Conservation (phyloP, 2,797 vertebrate genomes). For the Pseudopleuronectes americanus region DNA sequence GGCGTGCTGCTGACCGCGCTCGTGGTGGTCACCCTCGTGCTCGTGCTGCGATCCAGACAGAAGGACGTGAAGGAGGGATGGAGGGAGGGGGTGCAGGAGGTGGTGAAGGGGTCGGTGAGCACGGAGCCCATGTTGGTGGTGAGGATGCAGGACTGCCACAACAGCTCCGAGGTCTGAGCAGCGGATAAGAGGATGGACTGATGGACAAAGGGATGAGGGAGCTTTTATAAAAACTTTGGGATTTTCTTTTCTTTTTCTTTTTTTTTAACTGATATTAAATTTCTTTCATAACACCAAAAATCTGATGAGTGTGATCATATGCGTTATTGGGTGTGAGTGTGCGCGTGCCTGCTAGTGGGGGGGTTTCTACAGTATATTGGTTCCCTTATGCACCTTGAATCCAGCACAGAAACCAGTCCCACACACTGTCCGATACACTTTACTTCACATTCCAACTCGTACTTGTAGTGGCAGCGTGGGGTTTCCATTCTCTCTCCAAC, state of each 20-base stretch:
- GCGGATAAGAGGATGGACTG: constrained; percentile 22
- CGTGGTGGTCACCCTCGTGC: constrained; percentile 57
- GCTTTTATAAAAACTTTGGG: constrained; percentile 60
- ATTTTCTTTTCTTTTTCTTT: constrained; percentile 33
- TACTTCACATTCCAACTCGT: constrained; percentile 43
- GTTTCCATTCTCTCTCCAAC: constrained; percentile 7
- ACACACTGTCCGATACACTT: constrained; percentile 20
- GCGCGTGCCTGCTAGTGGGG: constrained; percentile 26
- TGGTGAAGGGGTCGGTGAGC: constrained; percentile 78
- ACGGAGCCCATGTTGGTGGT: constrained; percentile 88
- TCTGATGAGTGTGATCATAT: constrained; percentile 34
- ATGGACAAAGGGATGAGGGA: constrained; percentile 51
- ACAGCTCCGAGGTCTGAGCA: constrained; percentile 94
- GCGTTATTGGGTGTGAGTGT: constrained; percentile 35
- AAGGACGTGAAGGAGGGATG: constrained; percentile 73
- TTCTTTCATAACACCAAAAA: constrained; percentile 69
- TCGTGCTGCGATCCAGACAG: constrained; percentile 80
- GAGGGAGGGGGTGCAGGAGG: constrained; percentile 78
- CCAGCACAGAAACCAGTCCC: constrained; percentile 19
- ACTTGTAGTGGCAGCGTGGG: constrained; percentile 37
- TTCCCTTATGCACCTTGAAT: constrained; percentile 38
- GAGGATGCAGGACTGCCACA: constrained; percentile 80
- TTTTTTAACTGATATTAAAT: constrained; percentile 52
- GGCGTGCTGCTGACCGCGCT: constrained; percentile 86
- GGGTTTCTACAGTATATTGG: constrained; percentile 39